Percentiles rank a stretch among this genome's conserved stretches.
phyloP scores from a whole-genome alignment of 2,888 invertebrate genomes.

The Helicoverpa assulta region DNA sequence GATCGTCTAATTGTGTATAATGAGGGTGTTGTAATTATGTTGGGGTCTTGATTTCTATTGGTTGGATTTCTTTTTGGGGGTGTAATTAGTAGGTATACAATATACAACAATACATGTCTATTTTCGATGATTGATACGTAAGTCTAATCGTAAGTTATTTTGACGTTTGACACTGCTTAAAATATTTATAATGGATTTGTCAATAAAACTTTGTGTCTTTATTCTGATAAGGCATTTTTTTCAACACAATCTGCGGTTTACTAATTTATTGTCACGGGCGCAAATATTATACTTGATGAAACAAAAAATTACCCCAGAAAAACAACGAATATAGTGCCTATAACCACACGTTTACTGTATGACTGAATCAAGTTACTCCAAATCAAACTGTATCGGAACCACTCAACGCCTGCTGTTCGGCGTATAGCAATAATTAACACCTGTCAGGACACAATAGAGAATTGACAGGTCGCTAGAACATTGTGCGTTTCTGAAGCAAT shows the following conservation, averaged over 20 bases:
- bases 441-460: conserved; percentile 38
- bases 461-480: conserved; percentile 36
- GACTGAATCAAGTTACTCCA: not conserved
- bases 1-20: conserved; percentile 57
- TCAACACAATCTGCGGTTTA: no score
- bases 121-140: not conserved
- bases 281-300: no score
- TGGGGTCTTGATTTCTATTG: conserved; percentile 45
- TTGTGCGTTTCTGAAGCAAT: conserved; percentile 42
- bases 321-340: not conserved
- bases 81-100: not conserved
- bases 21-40: conserved; percentile 56
- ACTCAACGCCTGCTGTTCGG: not conserved
- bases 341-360: not conserved
- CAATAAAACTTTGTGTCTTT: no score
- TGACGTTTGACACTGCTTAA: no score
- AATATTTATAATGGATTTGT: no score
- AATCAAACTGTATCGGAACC: conserved; percentile 21
- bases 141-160: not conserved
- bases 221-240: no score
- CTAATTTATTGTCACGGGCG: no score
- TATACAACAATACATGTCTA: not conserved
- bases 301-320: not conserved
- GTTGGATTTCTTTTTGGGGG: conserved; percentile 5
- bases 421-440: conserved; percentile 43